Conservation (phyloP, 2,797 vertebrate species). For the Rhincodon typus region DNA sequence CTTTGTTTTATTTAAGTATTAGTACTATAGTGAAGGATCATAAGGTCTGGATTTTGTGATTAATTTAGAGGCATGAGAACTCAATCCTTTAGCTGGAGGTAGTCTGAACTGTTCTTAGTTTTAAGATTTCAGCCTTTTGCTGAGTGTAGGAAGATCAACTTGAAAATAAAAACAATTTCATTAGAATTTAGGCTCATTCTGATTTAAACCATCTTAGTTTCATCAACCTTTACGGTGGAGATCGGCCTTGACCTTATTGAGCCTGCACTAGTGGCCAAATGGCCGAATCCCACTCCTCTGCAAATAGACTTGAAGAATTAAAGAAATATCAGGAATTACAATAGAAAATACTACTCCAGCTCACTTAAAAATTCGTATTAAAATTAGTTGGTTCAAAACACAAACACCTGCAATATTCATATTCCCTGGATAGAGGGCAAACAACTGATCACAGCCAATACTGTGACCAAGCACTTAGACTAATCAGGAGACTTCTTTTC, state of each 20-base stretch:
- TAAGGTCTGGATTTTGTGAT: background rate
- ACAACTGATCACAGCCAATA: background rate
- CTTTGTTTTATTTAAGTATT: slow-evolving; percentile 29
- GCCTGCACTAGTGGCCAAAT: no score
- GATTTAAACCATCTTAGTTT: background rate
- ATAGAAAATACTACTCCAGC: background rate
- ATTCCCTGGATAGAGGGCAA: background rate
- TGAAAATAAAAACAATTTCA: slow-evolving; percentile 10
- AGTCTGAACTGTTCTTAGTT: background rate
- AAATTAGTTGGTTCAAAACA: background rate
- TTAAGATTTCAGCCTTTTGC: slow-evolving; percentile 25
- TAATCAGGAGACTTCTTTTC: no score
- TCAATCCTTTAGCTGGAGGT: background rate
- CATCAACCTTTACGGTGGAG: background rate
- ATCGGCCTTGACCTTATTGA: no score
- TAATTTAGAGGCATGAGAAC: background rate
- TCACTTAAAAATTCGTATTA: background rate
- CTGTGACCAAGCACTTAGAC: background rate
- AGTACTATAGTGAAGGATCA: background rate
- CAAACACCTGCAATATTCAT: background rate
- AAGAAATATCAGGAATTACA: background rate
- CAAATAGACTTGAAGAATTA: background rate
- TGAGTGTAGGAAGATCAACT: background rate
- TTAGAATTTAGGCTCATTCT: background rate
- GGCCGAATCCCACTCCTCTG: no score